phyloP scores from a whole-genome alignment of 2,797 vertebrate genomes.

The Meda fulgida region DNA sequence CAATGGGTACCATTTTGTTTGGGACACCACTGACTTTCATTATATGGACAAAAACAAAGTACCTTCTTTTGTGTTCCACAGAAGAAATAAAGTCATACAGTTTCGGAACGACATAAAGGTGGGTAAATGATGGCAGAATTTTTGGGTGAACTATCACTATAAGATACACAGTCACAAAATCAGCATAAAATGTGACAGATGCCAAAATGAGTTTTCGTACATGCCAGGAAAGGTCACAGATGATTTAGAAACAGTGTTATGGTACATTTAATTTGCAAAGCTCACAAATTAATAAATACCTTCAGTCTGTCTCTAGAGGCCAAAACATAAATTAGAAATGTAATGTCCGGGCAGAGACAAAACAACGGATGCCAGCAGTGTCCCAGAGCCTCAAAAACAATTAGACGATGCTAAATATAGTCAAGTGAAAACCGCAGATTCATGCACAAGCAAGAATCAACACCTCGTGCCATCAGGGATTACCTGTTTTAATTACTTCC shows the following conservation, averaged over 20 bases:
- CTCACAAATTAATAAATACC: constrained; percentile 27
- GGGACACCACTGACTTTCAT: not conserved
- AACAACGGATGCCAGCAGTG: constrained; percentile 48
- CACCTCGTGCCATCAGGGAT: constrained; percentile 71
- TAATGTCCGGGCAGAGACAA: constrained; percentile 22
- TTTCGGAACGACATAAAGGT: not conserved
- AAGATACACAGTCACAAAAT: constrained; percentile 9
- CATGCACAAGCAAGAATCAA: constrained; percentile 62
- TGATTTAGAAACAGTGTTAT: constrained; percentile 27
- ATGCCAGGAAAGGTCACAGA: constrained; percentile 16
- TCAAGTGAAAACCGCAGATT: constrained; percentile 50
- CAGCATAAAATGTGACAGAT: not conserved
- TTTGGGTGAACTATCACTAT: not conserved
- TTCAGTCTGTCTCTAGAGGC: constrained; percentile 15
- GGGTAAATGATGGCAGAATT: not conserved
- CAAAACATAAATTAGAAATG: constrained; percentile 31
- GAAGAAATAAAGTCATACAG: not conserved
- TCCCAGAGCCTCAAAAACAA: constrained; percentile 37
- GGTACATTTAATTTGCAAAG: constrained; percentile 25
- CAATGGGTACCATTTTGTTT: not conserved
- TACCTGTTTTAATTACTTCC: constrained; percentile 81
- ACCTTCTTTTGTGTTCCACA: not conserved
- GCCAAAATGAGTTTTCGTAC: not conserved
- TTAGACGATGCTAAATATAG: constrained; percentile 60
- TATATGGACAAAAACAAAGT: not conserved